Base-by-base conservation (phyloP, 2,113 vertebrate genomes). In the Cochlearius cochlearius region DNA sequence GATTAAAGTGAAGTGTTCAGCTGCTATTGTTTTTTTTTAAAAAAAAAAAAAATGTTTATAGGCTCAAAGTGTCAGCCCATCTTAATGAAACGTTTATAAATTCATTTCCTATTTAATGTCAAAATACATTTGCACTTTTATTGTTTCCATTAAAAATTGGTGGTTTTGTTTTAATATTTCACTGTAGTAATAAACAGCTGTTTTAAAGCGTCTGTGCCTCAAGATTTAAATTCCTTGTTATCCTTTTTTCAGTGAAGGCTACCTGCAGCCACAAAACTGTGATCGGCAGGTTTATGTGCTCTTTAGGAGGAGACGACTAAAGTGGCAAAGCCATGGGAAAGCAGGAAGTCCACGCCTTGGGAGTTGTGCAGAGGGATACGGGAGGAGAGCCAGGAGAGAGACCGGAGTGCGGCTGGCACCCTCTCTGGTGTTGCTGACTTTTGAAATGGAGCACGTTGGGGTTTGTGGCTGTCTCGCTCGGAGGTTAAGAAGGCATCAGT, bases 161-260 rank as follows among this genome's bases (percentile, higher is more conserved):
- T 95, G 90, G 92, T 43, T 95, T 85, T 81, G 41, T 94, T 97
- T 96, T 96, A 91, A 53, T 95, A 91, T 85, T 96, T 97, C 94
- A 96, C 95, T 97, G 72, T 95, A 84, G 95, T 82, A 98, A 98
- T 98, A 98, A 98, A 98, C 73, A 86, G 90, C 83, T 62, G 50
- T 94, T 64, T 83, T 69, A 88, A 96, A 96, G 92, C 22, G 29
- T 67, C 38, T 71, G 1, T 72, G 94, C 49, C 88, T 97, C 45
- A 26, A 82, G 41, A 76, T 52, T 82, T 52, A 43, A 73, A 63
- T 73, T 76, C 41, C 18, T 90, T 60, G 10, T 63, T 77, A 22
- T 5, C 22, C 43, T 88, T 60, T 56, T 58, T 49, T 72, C 63
- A 50, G 53, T 74, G 38, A 73, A 75, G 63, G 39, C 56, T 76